Base-by-base conservation (phyloP, 64 coral and sea anemone genomes). In the Porites lutea region DNA sequence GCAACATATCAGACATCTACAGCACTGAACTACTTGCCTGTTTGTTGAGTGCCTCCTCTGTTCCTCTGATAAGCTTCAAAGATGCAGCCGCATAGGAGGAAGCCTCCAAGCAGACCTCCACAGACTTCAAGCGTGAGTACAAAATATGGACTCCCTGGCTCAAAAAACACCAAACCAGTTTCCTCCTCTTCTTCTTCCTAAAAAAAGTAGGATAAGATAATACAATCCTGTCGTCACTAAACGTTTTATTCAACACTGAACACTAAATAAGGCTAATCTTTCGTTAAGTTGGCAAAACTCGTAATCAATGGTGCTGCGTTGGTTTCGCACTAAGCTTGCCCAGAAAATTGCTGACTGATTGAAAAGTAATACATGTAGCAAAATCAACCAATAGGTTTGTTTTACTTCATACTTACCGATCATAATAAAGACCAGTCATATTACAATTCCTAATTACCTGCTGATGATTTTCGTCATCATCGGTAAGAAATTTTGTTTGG, bases 401-500 rank as follows among this genome's bases (percentile, higher is more conserved):
- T n/a, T n/a, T 37, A 37, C 27, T 37, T 37, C 0, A 1, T 37
- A 37, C 27, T 37, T 37, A 37, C 27, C 27, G 27, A 0, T 0
- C 27, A 37, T 37, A 37, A 37, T 37, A 1, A 37, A 37, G 27
- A 37, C 27, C 27, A 37, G 27, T 37, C 27, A 37, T 37, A 37
- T 0, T 37, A 37, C 27, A 37, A 37, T 37, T 37, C 27, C 27
- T 37, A 37, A 8, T 66, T n/a, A 84, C 81, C 63, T n/a, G 59
- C 47, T 84, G 46, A 1, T 69, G 47, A 0, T 48, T n/a, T 68
- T 84, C 81, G 4, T 52, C 48, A 14, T 67, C 9, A 13, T 84
- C 18, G 11, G 11, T 69, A 9, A 84, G 81, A 84, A 84, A 84
- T 4, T 84, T 11, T 84, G 61, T 52, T 16, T 69, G 61, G 3